Evolutionary conservation across 2,797 vertebrate species (phyloP), one percentile per base, ranked within the genome.

Genomic region (Spatula versicolor): DNA sequence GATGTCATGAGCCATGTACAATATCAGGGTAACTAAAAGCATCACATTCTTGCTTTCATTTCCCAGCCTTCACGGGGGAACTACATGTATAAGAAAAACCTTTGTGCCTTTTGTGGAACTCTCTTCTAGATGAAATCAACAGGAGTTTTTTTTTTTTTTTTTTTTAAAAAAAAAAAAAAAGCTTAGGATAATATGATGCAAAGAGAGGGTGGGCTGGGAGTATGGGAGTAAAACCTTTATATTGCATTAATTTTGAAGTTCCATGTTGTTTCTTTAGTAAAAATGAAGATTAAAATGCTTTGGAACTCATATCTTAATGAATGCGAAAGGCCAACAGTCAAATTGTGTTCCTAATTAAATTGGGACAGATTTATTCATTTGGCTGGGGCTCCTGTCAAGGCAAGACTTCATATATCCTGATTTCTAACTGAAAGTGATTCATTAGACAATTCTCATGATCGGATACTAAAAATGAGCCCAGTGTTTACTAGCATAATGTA

Each of bases 111-210:
- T 59, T 56, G 37, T 54, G 56, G 83, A 90, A 73, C 52, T 31
- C 5, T 59, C 28, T 85, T 68, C 43, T n/a, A 71, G 56, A 41
- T 13, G 31, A 20, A 43, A 83, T 2, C 8, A 48, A 43, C 3
- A 33, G 39, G 19, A 63, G 19, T 6, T 31, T 10, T 41, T 9
- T 6, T 4, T 11, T 17, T 3, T 1, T 2, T 2, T 8, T 3
- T 21, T 33, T 25, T 35, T 20, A n/a, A n/a, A n/a, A n/a, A 43
- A 43, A 11, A 23, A 43, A 33, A 43, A 45, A 11, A 23, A 43
- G 35, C 28, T 83, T 41, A 30, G 6, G 10, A 45, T 37, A 72
- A 11, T 58, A 62, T 33, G 23, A 48, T 26, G 19, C 39, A 75
- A 73, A 82, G 7, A 45, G 63, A 56, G 8, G n/a, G 20, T 50